Percentiles rank a stretch among this genome's conserved stretches.
Conservation (phyloP, 1,140 invertebrate genomes). For the Mamestra configurata region DNA sequence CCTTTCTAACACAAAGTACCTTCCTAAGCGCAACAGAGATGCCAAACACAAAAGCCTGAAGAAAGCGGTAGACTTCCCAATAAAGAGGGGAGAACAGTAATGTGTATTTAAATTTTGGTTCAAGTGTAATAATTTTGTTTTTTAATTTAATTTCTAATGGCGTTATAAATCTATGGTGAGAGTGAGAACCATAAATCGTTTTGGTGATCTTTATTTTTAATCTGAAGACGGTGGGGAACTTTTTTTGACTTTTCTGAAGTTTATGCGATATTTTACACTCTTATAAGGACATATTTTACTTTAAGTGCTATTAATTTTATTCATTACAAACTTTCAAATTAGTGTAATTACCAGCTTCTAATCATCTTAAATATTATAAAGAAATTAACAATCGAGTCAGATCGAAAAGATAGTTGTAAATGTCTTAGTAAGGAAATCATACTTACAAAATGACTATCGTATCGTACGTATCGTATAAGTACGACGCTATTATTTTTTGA, state of each 20-base stretch:
- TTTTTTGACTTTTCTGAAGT: neutral
- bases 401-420: too few relatives aligned
- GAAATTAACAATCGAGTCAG: too few relatives aligned
- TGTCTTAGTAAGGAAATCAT: too few relatives aligned
- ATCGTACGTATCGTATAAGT: too few relatives aligned
- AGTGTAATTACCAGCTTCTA: too few relatives aligned
- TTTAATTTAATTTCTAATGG: slow-evolving; percentile 87
- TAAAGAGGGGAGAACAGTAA: slow-evolving; percentile 87
- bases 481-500: too few relatives aligned
- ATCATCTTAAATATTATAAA: too few relatives aligned
- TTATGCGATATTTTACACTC: neutral
- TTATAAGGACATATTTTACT: neutral
- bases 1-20: slow-evolving; percentile 60
- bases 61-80: slow-evolving; percentile 85
- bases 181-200: slow-evolving; percentile 64
- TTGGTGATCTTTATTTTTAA: slow-evolving; percentile 55
- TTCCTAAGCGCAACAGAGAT: slow-evolving; percentile 61
- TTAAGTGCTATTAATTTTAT: too few relatives aligned
- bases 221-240: slow-evolving; percentile 21
- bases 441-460: too few relatives aligned
- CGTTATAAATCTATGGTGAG: slow-evolving; percentile 72
- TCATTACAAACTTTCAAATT: too few relatives aligned
- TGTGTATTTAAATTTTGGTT: slow-evolving; percentile 88
- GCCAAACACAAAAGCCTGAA: slow-evolving; percentile 65
- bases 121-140: slow-evolving; percentile 87